These are phyloP conservation scores for Baronia brevicornis DNA, from an alignment of 2,888 invertebrate species.

Conservation along the genomic window DNA sequence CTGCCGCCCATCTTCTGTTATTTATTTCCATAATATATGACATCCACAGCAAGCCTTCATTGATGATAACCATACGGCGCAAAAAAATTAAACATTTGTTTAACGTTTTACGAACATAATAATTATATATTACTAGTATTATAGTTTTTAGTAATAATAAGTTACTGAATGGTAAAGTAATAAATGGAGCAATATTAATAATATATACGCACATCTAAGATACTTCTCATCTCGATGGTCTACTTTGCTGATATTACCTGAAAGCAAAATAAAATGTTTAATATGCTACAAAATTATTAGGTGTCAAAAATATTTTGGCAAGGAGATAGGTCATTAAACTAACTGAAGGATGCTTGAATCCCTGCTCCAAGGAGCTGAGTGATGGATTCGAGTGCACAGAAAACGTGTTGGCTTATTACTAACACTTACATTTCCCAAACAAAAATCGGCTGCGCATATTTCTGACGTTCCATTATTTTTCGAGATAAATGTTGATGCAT, in stretches of 20 bases:
- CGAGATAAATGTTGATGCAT: conserved; percentile 55
- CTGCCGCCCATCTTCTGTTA: no score
- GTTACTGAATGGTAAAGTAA: no score
- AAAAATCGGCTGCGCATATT: conserved; percentile 42
- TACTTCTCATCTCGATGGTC: no score
- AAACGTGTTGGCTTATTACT: conserved; percentile 66
- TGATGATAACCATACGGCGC: no score
- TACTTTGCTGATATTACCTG: conserved; percentile 6
- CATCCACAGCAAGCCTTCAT: no score
- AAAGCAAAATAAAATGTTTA: conserved; percentile 6
- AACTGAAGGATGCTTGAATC: conserved; percentile 45
- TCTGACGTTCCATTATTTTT: conserved; percentile 66
- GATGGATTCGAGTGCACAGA: conserved; percentile 53
- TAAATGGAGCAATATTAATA: no score
- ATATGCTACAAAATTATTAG: conserved; percentile 7
- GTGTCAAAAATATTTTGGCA: conserved; percentile 14
- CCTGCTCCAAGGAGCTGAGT: conserved; percentile 33
- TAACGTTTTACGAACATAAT: no score
- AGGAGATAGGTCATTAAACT: conserved; percentile 21
- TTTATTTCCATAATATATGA: no score
- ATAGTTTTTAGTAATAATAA: no score
- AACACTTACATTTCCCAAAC: conserved; percentile 49
- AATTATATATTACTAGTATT: no score
- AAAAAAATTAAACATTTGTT: no score
- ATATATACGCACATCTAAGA: no score